These are phyloP conservation scores for Coptodon rendalli DNA, from an alignment of 2,113 vertebrate genomes.

Conservation along the genomic window DNA sequence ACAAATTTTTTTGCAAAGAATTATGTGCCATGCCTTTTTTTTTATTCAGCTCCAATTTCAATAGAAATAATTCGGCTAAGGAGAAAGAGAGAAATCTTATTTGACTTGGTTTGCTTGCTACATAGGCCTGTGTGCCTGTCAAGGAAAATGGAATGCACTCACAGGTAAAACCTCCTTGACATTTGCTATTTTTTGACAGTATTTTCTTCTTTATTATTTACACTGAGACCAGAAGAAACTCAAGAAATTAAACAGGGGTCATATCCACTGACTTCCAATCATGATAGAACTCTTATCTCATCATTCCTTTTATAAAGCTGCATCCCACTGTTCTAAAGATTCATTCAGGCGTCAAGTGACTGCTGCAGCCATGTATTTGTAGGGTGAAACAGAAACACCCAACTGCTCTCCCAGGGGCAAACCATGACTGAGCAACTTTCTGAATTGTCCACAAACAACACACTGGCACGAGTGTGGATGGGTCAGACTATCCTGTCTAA, in stretches of 20 bases:
- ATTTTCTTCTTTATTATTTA: background rate
- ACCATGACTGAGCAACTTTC: conserved; percentile 29
- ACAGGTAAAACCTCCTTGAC: conserved; percentile 3
- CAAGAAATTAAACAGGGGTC: conserved; percentile 35
- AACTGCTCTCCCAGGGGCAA: background rate
- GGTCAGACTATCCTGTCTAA: conserved; percentile 20
- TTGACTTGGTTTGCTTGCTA: conserved; percentile 9
- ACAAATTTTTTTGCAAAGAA: conserved; percentile 3
- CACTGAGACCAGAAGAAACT: background rate
- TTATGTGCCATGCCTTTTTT: conserved; percentile 10
- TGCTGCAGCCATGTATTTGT: conserved; percentile 21
- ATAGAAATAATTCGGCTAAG: background rate
- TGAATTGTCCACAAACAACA: conserved; percentile 27
- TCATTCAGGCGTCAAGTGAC: conserved; percentile 8
- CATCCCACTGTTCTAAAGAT: conserved; percentile 2
- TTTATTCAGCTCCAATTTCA: conserved; percentile 7
- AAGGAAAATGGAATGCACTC: conserved; percentile 11
- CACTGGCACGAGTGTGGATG: background rate
- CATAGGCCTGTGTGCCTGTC: background rate
- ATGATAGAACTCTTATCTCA: conserved; percentile 18
- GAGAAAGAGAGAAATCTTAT: conserved; percentile 6
- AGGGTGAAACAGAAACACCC: conserved; percentile 38
- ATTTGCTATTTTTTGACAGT: conserved; percentile 21
- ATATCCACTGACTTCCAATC: conserved; percentile 22
- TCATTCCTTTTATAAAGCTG: conserved; percentile 25